These are phyloP conservation scores for Euborellia annulipes DNA, from an alignment of 1,140 invertebrate genomes.

Conservation along the genomic window DNA sequence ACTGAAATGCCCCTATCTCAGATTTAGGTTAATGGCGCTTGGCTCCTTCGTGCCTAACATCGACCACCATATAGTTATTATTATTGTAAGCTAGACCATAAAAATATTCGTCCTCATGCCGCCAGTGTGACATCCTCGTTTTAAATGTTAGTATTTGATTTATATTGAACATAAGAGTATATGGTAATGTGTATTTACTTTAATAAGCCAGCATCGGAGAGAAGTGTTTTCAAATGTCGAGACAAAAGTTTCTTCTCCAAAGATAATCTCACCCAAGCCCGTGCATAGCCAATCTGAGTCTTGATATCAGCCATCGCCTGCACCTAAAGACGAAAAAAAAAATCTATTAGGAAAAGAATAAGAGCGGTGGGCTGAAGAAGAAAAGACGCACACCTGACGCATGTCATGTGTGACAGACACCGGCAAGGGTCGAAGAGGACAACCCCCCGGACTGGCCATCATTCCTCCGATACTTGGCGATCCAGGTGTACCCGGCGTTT, in stretches of 20 bases:
- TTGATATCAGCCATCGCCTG: slow-evolving; percentile 93
- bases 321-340: slow-evolving; percentile 46
- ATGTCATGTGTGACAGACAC: slow-evolving; percentile 81
- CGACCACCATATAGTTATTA: no score
- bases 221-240: slow-evolving; percentile 74
- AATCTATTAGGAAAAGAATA: no score
- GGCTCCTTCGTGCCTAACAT: no score
- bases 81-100: background rate
- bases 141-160: no score
- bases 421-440: slow-evolving; percentile 49
- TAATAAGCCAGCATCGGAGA: slow-evolving; percentile 74
- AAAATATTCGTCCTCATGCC: no score
- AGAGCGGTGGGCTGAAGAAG: no score
- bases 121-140: no score
- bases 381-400: slow-evolving; percentile 31
- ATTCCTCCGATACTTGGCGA: slow-evolving; percentile 5
- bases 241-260: slow-evolving; percentile 96
- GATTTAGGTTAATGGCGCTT: no score
- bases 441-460: background rate
- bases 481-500: slow-evolving; percentile 14
- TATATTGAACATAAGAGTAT: background rate
- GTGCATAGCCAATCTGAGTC: slow-evolving; percentile 92
- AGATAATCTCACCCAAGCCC: slow-evolving; percentile 90
- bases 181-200: slow-evolving; percentile 29
- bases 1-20: no score